A percentile compares a stretch with the other conserved stretches of the same genome.
These are phyloP conservation scores for Notodonta ziczac DNA, from an alignment of 2,888 invertebrate species.

Conservation along the genomic window DNA sequence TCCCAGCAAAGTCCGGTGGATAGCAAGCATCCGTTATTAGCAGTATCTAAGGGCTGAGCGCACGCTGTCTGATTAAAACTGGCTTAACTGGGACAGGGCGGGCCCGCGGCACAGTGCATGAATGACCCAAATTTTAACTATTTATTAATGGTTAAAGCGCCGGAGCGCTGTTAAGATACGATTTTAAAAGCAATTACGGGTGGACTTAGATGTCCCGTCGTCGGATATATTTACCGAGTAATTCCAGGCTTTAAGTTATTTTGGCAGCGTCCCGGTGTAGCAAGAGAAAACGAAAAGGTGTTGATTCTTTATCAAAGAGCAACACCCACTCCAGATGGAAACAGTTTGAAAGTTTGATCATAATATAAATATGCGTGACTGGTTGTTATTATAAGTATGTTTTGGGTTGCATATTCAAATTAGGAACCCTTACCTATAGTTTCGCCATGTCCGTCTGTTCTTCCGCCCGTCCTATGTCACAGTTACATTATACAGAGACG, in stretches of 20 bases:
- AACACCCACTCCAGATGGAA: too few relatives aligned
- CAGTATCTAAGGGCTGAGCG: slow-evolving; percentile 71
- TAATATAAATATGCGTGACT: too few relatives aligned
- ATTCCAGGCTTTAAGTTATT: neutral
- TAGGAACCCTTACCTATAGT: too few relatives aligned
- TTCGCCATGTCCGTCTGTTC: too few relatives aligned
- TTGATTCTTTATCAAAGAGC: too few relatives aligned
- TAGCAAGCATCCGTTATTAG: slow-evolving; percentile 77
- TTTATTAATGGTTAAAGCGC: slow-evolving; percentile 35
- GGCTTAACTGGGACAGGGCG: slow-evolving; percentile 59
- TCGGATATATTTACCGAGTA: neutral
- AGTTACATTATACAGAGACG: too few relatives aligned
- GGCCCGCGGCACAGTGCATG: slow-evolving; percentile 32
- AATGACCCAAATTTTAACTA: slow-evolving; percentile 52
- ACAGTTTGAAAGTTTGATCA: too few relatives aligned
- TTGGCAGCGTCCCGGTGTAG: neutral
- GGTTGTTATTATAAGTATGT: too few relatives aligned
- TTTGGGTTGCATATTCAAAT: too few relatives aligned
- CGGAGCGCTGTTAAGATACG: slow-evolving; percentile 21
- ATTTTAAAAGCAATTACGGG: slow-evolving; percentile 34
- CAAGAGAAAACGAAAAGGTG: neutral
- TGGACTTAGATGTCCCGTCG: slow-evolving; percentile 20
- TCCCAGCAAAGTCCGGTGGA: slow-evolving; percentile 72
- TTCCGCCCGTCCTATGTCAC: too few relatives aligned
- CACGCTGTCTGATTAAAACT: slow-evolving; percentile 62